Evolutionary conservation across 2,113 vertebrate species (phyloP).

Genomic region (Megalops atlanticus): DNA sequence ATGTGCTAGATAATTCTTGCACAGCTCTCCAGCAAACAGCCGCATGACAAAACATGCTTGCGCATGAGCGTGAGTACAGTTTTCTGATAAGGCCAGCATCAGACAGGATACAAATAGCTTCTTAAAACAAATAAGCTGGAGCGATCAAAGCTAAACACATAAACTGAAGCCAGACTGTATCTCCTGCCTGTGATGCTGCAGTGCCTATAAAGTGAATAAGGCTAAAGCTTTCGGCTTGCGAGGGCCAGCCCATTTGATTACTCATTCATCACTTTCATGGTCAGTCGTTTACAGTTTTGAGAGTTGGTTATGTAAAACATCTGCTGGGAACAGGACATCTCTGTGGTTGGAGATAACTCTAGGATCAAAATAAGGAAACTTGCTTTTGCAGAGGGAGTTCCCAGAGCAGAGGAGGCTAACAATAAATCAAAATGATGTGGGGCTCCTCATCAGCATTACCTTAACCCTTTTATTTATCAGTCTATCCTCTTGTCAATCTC

Average conservation of each 20-base stretch:
- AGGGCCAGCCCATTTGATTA: background rate
- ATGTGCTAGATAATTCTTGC: background rate
- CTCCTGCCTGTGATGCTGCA: background rate
- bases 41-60: background rate
- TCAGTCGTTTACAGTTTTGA: background rate
- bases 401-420: too few species aligned
- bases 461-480: too few species aligned
- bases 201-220: background rate
- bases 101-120: background rate
- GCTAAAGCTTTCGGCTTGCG: background rate
- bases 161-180: constrained; percentile 1
- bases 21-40: background rate
- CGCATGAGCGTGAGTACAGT: background rate
- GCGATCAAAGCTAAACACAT: background rate
- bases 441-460: too few species aligned
- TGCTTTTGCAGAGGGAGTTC: background rate
- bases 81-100: background rate
- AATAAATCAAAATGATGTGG: too few species aligned
- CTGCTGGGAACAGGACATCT: background rate
- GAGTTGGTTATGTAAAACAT: background rate
- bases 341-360: background rate
- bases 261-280: background rate
- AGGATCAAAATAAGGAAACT: background rate
- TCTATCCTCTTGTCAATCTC: background rate
- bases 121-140: background rate